Percentiles rank a stretch among this genome's conserved stretches.
Evolutionary conservation across 2,888 invertebrate species (phyloP).

Genomic region (Mallateleia sp.): DNA sequence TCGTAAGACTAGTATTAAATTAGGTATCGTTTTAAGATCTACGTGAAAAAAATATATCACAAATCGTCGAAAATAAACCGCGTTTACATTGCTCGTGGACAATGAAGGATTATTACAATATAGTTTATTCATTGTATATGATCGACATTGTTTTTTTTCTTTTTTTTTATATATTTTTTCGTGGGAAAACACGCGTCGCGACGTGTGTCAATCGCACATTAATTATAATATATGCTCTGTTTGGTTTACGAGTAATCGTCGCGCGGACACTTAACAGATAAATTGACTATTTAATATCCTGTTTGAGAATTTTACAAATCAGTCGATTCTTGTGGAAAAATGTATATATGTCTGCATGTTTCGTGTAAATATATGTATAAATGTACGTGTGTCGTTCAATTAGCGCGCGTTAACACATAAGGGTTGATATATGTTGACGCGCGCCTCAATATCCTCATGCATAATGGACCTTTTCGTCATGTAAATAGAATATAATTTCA

Average conservation of each 20-base stretch:
- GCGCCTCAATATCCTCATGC: slow-evolving; percentile 63
- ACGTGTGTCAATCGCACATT: slow-evolving; percentile 81
- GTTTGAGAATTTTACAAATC: slow-evolving; percentile 88
- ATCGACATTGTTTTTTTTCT: slow-evolving; percentile 67
- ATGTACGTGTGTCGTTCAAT: slow-evolving; percentile 76
- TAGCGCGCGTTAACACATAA: too few relatives aligned
- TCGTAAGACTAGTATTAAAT: too few relatives aligned
- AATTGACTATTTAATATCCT: slow-evolving; percentile 89
- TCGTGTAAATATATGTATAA: slow-evolving; percentile 73
- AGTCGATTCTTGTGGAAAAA: slow-evolving; percentile 86
- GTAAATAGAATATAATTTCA: slow-evolving; percentile 75
- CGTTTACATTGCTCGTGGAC: slow-evolving; percentile 85
- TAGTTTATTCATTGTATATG: slow-evolving; percentile 79
- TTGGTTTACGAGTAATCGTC: slow-evolving; percentile 84
- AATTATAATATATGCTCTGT: slow-evolving; percentile 82
- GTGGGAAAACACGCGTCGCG: slow-evolving; percentile 75
- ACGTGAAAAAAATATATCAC: slow-evolving; percentile 82
- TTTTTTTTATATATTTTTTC: too few relatives aligned
- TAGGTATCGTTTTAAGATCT: too few relatives aligned
- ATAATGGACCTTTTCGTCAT: slow-evolving; percentile 65
- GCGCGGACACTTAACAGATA: slow-evolving; percentile 86
- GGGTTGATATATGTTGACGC: background rate
- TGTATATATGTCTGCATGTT: slow-evolving; percentile 78
- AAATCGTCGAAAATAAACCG: slow-evolving; percentile 85
- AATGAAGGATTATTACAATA: slow-evolving; percentile 84